Conservation (phyloP, 1,140 invertebrate genomes). For the Listronotus bonariensis region DNA sequence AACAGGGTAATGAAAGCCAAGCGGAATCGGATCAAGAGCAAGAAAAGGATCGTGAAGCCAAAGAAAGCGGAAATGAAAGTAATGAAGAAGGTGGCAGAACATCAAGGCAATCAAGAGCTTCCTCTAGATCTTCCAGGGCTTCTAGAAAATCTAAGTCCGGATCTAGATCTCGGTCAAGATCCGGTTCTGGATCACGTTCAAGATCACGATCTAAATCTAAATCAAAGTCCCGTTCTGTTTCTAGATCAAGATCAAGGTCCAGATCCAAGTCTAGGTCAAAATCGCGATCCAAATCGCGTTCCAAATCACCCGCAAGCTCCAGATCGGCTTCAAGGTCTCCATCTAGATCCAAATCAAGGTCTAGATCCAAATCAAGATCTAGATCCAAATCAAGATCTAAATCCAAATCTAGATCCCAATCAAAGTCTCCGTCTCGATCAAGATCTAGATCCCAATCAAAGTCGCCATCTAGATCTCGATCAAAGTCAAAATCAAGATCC, state of each 20-base stretch:
- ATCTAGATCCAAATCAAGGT: slow-evolving; percentile 44
- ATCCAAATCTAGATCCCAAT: slow-evolving; percentile 51
- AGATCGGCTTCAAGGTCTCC: slow-evolving; percentile 39
- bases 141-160: slow-evolving; percentile 42
- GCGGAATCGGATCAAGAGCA: slow-evolving; percentile 52
- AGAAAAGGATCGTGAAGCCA: slow-evolving; percentile 52
- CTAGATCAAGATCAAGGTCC: slow-evolving; percentile 43
- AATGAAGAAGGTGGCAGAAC: slow-evolving; percentile 41
- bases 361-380: slow-evolving; percentile 50
- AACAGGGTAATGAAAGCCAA: slow-evolving; percentile 61
- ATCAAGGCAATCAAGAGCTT: slow-evolving; percentile 31
- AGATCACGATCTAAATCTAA: slow-evolving; percentile 43
- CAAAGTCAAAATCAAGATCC: slow-evolving; percentile 49
- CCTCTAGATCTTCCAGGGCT: slow-evolving; percentile 50
- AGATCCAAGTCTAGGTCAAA: slow-evolving; percentile 43
- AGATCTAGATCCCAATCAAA: slow-evolving; percentile 48
- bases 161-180: slow-evolving; percentile 42
- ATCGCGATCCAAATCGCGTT: slow-evolving; percentile 41
- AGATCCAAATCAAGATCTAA: slow-evolving; percentile 49
- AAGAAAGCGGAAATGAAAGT: slow-evolving; percentile 47
- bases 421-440: slow-evolving; percentile 52
- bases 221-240: slow-evolving; percentile 43
- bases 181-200: slow-evolving; percentile 41
- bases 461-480: slow-evolving; percentile 51
- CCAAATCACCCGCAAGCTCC: slow-evolving; percentile 46